A percentile compares a stretch with the other conserved stretches of the same genome.
Evolutionary conservation across 2,888 invertebrate genomes (phyloP).

Genomic region (Micoletzkya japonica): DNA sequence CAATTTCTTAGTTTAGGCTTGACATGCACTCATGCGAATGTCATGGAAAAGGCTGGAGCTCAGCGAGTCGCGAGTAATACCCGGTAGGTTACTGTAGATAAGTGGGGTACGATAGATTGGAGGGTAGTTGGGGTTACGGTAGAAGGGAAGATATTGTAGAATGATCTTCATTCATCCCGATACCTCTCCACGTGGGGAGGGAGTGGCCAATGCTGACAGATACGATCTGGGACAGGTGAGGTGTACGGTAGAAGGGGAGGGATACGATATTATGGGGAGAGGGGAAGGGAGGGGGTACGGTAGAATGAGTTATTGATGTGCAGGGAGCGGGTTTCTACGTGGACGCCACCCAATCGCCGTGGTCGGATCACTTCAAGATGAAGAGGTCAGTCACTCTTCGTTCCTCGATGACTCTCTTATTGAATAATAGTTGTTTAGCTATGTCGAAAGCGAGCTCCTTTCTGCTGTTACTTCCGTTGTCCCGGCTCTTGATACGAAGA

Average conservation of each 20-base stretch:
- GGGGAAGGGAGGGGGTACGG: background rate
- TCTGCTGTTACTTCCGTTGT: slow-evolving; percentile 3
- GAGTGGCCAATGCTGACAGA: slow-evolving; percentile 83
- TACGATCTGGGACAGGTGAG: slow-evolving; percentile 85
- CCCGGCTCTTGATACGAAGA: slow-evolving; percentile 2
- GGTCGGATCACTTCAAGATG: slow-evolving; percentile 92
- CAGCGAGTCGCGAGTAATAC: slow-evolving; percentile 77
- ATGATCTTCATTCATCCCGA: slow-evolving; percentile 89
- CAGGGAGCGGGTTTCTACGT: slow-evolving; percentile 85
- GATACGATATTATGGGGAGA: background rate
- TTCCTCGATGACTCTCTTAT: background rate
- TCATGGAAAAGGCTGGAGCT: slow-evolving; percentile 90
- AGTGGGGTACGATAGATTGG: background rate
- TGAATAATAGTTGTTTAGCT: background rate
- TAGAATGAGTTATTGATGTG: background rate
- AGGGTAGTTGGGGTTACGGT: background rate
- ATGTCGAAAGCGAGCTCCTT: slow-evolving; percentile 16
- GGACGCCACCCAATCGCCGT: slow-evolving; percentile 86
- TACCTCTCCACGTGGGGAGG: slow-evolving; percentile 78
- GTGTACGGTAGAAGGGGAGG: background rate
- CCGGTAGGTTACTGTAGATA: background rate
- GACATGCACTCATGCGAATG: slow-evolving; percentile 91
- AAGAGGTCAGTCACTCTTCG: background rate
- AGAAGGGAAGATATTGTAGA: slow-evolving; percentile 20
- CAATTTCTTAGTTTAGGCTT: too few species aligned